Conservation (phyloP, 2,888 invertebrate genomes). For the Andrena flavipes region DNA sequence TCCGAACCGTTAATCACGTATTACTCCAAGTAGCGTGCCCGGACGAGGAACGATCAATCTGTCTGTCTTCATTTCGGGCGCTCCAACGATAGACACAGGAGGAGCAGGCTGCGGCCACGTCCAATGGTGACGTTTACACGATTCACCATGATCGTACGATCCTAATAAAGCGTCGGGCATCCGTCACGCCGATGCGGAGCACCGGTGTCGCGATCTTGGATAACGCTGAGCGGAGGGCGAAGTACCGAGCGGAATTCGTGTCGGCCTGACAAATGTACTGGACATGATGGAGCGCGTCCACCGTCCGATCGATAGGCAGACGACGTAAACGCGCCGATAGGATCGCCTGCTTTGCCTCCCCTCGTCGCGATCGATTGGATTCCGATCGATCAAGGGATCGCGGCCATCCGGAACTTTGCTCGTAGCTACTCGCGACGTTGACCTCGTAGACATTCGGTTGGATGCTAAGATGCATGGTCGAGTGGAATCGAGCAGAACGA, state of each 20-base stretch:
- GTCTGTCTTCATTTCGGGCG: background rate
- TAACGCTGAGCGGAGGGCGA: conserved; percentile 4
- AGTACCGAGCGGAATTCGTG: conserved; percentile 27
- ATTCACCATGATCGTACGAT: conserved; percentile 6
- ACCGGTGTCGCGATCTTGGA: conserved; percentile 11
- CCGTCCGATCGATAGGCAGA: conserved; percentile 52
- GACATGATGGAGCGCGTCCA: conserved; percentile 56
- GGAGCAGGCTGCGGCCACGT: background rate
- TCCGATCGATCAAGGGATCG: conserved; percentile 13
- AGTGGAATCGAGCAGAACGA: conserved; percentile 1
- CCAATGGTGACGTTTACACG: conserved; percentile 19
- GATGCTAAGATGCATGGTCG: conserved; percentile 27
- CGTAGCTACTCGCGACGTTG: background rate
- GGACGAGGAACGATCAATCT: background rate
- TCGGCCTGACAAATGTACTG: conserved; percentile 55
- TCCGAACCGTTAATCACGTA: background rate
- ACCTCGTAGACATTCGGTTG: background rate
- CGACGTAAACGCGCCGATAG: conserved; percentile 35
- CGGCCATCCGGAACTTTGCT: background rate
- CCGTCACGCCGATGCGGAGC: conserved; percentile 13
- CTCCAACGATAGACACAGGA: background rate
- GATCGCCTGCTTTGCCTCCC: background rate
- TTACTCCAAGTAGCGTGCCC: no score
- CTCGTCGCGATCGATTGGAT: conserved; percentile 34
- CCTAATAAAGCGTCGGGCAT: conserved; percentile 16